phyloP scores from a whole-genome alignment of 53 echinoderm and acorn worm genomes.

The Arbacia lixula region DNA sequence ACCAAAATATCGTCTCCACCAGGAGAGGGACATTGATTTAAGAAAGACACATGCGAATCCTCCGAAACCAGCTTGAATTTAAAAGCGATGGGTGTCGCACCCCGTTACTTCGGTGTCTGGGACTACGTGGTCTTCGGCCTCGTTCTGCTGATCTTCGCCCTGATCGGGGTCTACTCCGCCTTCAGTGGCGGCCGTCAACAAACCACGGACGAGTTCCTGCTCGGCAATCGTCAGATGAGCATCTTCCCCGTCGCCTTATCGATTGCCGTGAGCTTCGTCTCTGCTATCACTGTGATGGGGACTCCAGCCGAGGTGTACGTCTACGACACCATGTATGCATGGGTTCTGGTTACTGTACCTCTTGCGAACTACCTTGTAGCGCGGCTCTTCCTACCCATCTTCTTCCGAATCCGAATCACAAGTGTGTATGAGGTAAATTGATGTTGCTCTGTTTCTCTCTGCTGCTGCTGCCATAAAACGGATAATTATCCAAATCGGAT shows the following conservation, averaged over 20 bases:
- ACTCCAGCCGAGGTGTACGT: constrained; percentile 41
- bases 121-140: constrained; percentile 77
- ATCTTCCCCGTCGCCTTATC: constrained; percentile 55
- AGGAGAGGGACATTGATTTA: too few relatives aligned
- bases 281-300: constrained; percentile 43
- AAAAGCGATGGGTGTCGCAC: too few relatives aligned
- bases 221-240: constrained; percentile 81
- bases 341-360: constrained; percentile 28
- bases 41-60: too few relatives aligned
- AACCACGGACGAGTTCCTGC: constrained; percentile 78
- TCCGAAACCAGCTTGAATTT: too few relatives aligned
- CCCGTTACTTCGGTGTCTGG: constrained; percentile 39
- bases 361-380: constrained; percentile 17
- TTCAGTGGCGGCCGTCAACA: constrained; percentile 72
- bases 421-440: constrained; percentile 73
- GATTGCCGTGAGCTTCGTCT: constrained; percentile 27
- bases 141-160: constrained; percentile 58
- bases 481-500: too few relatives aligned
- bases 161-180: constrained; percentile 82
- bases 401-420: constrained; percentile 65
- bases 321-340: constrained; percentile 30
- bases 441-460: too few relatives aligned
- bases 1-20: too few relatives aligned
- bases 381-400: constrained; percentile 63
- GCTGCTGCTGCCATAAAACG: too few relatives aligned